Evolutionary conservation across 1,140 invertebrate genomes (phyloP).

Genomic region (Chrysomallon squamiferum): DNA sequence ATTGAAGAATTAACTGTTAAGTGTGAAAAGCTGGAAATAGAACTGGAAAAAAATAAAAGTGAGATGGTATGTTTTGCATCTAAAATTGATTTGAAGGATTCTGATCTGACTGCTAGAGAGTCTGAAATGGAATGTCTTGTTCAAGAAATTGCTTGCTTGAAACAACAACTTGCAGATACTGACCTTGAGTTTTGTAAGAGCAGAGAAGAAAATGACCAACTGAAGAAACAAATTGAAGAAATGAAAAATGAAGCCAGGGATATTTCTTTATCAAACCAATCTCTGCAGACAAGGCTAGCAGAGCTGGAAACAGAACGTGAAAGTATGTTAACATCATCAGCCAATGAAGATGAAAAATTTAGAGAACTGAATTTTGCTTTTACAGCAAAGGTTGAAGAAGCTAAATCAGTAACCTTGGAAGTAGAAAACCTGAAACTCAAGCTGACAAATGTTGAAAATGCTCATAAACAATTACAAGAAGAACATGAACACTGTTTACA

Average conservation of each 20-base stretch:
- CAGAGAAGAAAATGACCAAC: neutral
- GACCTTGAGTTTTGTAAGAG: neutral
- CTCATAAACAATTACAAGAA: slow-evolving; percentile 9
- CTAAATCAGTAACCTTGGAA: slow-evolving; percentile 1
- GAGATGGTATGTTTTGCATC: neutral
- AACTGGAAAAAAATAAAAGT: neutral
- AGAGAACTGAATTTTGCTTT: slow-evolving; percentile 1
- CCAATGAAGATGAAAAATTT: neutral
- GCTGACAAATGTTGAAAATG: neutral
- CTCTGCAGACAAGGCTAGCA: neutral
- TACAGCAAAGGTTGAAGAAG: slow-evolving; percentile 3
- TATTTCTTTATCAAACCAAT: neutral
- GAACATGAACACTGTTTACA: slow-evolving; percentile 1
- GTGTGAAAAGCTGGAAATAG: neutral
- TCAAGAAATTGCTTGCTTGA: slow-evolving; percentile 8
- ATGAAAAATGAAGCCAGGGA: neutral
- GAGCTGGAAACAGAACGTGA: neutral
- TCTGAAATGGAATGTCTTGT: neutral
- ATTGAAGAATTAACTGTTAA: neutral
- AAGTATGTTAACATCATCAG: neutral
- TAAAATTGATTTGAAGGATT: neutral
- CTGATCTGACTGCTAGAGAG: neutral
- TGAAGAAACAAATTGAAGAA: neutral
- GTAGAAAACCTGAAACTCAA: neutral
- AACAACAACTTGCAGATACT: neutral